Percentiles rank a stretch among this genome's conserved stretches.
These are phyloP conservation scores for Geotrupes spiniger DNA, from an alignment of 2,888 invertebrate genomes.

Conservation along the genomic window DNA sequence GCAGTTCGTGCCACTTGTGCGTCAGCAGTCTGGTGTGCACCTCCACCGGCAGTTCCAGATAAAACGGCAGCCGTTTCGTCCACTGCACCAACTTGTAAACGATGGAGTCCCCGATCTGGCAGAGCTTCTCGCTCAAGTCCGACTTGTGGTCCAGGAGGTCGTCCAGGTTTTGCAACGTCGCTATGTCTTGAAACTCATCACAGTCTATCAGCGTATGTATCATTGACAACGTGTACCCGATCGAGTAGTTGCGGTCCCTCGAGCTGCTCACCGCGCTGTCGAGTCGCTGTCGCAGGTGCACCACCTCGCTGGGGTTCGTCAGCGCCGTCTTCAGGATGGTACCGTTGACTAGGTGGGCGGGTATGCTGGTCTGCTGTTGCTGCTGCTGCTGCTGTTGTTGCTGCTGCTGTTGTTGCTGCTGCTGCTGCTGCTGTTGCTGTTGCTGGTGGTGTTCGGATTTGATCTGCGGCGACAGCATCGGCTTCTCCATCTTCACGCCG, in stretches of 20 bases:
- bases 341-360: constrained; percentile 83
- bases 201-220: constrained; percentile 92
- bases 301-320: constrained; percentile 91
- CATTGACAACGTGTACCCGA: constrained; percentile 83
- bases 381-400: constrained; percentile 35
- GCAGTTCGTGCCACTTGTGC: constrained; percentile 96
- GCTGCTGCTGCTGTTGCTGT: constrained; percentile 39
- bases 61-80: constrained; percentile 98
- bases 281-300: constrained; percentile 81
- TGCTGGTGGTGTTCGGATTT: constrained; percentile 33
- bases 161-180: constrained; percentile 86
- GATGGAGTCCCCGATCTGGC: constrained; percentile 96
- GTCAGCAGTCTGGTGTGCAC: constrained; percentile 93
- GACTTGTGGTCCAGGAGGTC: constrained; percentile 88
- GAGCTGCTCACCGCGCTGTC: constrained; percentile 88
- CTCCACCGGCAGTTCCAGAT: constrained; percentile 92
- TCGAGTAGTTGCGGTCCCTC: constrained; percentile 73
- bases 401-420: constrained; percentile 46
- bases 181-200: constrained; percentile 95
- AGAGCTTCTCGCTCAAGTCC: constrained; percentile 87
- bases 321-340: constrained; percentile 92
- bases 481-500: constrained; percentile 44
- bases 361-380: constrained; percentile 42
- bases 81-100: constrained; percentile 98
- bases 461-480: constrained; percentile 44